Percentiles rank a stretch among this genome's conserved stretches.
These are phyloP conservation scores for Mormyrops boulengeri DNA, from an alignment of 2,797 vertebrate species.

Conservation along the genomic window DNA sequence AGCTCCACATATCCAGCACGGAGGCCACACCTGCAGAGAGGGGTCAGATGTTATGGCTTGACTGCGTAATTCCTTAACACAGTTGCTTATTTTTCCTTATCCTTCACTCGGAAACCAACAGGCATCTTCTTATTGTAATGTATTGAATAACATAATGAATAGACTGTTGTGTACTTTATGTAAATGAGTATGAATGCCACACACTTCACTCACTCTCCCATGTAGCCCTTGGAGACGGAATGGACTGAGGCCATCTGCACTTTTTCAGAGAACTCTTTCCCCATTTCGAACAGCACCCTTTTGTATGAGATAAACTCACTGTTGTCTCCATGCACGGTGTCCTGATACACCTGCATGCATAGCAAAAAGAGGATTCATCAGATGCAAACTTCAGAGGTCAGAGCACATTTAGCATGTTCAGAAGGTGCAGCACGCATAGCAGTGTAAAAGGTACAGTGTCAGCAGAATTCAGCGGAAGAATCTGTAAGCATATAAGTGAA, in stretches of 20 bases:
- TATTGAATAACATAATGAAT: background rate
- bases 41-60: background rate
- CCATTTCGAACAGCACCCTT: conserved; percentile 76
- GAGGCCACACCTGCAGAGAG: conserved; percentile 49
- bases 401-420: background rate
- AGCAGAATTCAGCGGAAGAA: background rate
- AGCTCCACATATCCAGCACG: conserved; percentile 55
- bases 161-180: background rate
- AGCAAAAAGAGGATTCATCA: background rate
- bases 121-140: background rate
- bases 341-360: conserved; percentile 62
- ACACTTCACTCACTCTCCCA: conserved; percentile 69
- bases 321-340: conserved; percentile 60
- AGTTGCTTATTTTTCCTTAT: background rate
- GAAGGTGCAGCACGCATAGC: background rate
- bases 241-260: conserved; percentile 73
- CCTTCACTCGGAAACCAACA: background rate
- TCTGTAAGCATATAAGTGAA: background rate
- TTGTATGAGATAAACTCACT: conserved; percentile 73
- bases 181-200: background rate
- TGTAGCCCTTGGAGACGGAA: conserved; percentile 65
- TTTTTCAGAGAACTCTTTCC: conserved; percentile 38
- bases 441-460: background rate
- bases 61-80: background rate
- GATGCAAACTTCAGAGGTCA: background rate